phyloP scores from a whole-genome alignment of 2,888 invertebrate genomes.

The Pheosia tremula region DNA sequence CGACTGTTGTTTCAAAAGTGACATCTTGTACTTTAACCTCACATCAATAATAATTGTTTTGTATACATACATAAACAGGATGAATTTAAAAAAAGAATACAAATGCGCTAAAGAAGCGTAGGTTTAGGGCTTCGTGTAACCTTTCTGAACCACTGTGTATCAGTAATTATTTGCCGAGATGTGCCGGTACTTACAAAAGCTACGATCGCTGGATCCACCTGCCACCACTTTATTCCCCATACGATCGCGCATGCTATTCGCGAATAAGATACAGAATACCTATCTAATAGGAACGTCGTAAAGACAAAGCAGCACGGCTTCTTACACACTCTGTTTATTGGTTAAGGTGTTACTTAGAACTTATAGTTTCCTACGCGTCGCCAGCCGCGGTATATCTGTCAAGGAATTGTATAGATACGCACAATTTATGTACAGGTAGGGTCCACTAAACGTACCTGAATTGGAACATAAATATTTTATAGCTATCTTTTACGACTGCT shows the following conservation, averaged over 20 bases:
- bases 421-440: conserved; percentile 28
- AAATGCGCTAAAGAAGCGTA: no score
- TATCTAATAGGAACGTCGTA: conserved; percentile 39
- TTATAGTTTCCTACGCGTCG: conserved; percentile 32
- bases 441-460: conserved; percentile 32
- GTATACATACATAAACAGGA: no score
- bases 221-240: conserved; percentile 46
- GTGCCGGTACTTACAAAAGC: background rate
- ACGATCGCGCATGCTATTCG: conserved; percentile 38
- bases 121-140: no score
- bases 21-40: no score
- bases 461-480: conserved; percentile 43
- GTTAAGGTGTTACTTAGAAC: conserved; percentile 27
- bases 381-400: conserved; percentile 14
- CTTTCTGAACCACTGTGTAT: no score
- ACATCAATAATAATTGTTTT: no score
- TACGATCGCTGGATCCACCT: conserved; percentile 45
- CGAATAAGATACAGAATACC: conserved; percentile 44
- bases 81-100: no score
- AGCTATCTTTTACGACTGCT: conserved; percentile 41
- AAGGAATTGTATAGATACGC: conserved; percentile 17
- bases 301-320: conserved; percentile 32
- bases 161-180: no score
- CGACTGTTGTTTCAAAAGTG: background rate
- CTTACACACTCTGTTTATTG: conserved; percentile 37